Evolutionary conservation across 1,140 invertebrate genomes (phyloP).

Genomic region (Euura saliciscinereae): DNA sequence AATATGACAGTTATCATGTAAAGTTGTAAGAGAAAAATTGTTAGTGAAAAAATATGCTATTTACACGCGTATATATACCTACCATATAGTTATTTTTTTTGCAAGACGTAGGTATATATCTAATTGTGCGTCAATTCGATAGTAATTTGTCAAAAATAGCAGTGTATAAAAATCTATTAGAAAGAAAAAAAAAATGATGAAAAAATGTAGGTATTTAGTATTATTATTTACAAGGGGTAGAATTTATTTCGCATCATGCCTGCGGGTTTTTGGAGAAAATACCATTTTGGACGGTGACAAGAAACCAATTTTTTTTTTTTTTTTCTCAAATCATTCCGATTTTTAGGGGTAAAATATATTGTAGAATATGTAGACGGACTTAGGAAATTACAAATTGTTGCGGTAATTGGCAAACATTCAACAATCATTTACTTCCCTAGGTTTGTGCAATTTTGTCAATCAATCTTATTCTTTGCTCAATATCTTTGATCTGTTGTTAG

Average conservation of each 20-base stretch:
- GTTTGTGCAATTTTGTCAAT: too few species aligned
- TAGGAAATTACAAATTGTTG: too few species aligned
- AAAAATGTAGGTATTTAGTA: too few species aligned
- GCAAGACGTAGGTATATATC: not conserved
- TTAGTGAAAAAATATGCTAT: conserved; percentile 59
- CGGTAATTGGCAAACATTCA: too few species aligned
- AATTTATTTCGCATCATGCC: conserved; percentile 11
- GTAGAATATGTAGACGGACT: too few species aligned
- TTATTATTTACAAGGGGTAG: conserved; percentile 13
- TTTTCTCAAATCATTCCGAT: too few species aligned
- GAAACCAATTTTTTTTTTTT: too few species aligned
- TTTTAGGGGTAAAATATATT: too few species aligned
- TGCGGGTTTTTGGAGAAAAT: not conserved
- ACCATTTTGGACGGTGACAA: too few species aligned
- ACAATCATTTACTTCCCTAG: too few species aligned
- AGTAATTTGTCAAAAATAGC: conserved; percentile 37
- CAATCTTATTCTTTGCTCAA: too few species aligned
- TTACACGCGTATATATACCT: conserved; percentile 51
- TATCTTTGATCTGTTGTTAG: too few species aligned
- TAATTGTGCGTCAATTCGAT: conserved; percentile 52
- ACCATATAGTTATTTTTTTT: not conserved
- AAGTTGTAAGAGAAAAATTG: conserved; percentile 12
- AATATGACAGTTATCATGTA: not conserved
- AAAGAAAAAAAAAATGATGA: not conserved
- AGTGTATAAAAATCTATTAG: conserved; percentile 50